These are phyloP conservation scores for Ditula angustiorana DNA, from an alignment of 2,888 invertebrate genomes.

Conservation along the genomic window DNA sequence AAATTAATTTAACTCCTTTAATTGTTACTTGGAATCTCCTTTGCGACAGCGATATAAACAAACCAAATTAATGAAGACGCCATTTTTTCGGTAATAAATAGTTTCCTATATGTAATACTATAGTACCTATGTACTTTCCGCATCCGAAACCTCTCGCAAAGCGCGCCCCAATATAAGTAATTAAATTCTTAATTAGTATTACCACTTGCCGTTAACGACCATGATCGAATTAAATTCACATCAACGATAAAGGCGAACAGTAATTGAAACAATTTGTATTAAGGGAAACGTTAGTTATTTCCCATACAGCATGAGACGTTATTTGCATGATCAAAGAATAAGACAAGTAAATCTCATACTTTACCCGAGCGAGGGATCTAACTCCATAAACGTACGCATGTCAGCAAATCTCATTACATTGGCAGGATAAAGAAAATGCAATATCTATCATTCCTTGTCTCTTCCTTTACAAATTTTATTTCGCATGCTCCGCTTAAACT, in stretches of 20 bases:
- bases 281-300: conserved; percentile 21
- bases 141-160: not conserved
- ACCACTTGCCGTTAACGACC: not conserved
- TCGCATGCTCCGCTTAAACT: conserved; percentile 53
- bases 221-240: conserved; percentile 3
- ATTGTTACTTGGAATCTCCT: too few relatives aligned
- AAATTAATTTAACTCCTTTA: too few relatives aligned
- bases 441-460: conserved; percentile 69
- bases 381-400: conserved; percentile 67
- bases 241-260: not conserved
- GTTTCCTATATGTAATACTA: too few relatives aligned
- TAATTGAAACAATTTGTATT: conserved; percentile 8
- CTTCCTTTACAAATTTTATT: conserved; percentile 63
- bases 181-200: not conserved
- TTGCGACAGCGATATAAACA: too few relatives aligned
- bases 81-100: too few relatives aligned
- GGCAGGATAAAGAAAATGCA: conserved; percentile 74
- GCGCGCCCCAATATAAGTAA: not conserved
- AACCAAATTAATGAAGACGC: too few relatives aligned
- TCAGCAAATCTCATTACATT: conserved; percentile 76
- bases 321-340: conserved; percentile 65
- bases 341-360: conserved; percentile 61
- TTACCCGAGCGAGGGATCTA: conserved; percentile 52
- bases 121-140: not conserved
- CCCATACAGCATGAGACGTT: conserved; percentile 47